Percentiles rank a stretch among this genome's conserved stretches.
These are phyloP conservation scores for Watsonalla binaria DNA, from an alignment of 2,888 invertebrate species.

Conservation along the genomic window DNA sequence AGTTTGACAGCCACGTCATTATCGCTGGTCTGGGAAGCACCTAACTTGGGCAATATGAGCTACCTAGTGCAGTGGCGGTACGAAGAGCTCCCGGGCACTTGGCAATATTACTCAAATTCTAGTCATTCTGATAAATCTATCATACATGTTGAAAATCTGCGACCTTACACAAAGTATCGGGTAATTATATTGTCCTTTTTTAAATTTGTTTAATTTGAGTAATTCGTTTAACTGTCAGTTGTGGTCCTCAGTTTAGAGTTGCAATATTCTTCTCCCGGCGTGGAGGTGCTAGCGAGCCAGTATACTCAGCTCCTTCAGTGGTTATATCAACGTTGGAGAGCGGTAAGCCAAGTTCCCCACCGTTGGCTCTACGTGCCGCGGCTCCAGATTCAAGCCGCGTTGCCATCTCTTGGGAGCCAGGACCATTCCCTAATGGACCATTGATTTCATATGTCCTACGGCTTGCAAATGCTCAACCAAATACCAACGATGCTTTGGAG, in stretches of 20 bases:
- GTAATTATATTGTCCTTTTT: conserved; percentile 69
- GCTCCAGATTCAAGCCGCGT: conserved; percentile 90
- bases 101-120: conserved; percentile 90
- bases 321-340: conserved; percentile 86
- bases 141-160: conserved; percentile 86
- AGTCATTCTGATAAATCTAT: conserved; percentile 82
- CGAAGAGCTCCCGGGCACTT: conserved; percentile 83
- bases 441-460: conserved; percentile 90
- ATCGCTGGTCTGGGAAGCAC: conserved; percentile 88
- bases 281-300: conserved; percentile 82
- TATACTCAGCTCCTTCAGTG: conserved; percentile 86
- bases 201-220: neutral
- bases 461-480: conserved; percentile 78
- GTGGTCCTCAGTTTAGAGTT: conserved; percentile 87
- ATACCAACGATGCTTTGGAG: conserved; percentile 81
- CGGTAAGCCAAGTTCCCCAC: conserved; percentile 87
- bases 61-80: conserved; percentile 88
- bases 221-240: conserved; percentile 3
- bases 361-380: conserved; percentile 85
- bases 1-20: conserved; percentile 87
- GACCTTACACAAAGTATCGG: conserved; percentile 93
- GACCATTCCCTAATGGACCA: conserved; percentile 92
- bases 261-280: conserved; percentile 87
- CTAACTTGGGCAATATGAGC: conserved; percentile 73
- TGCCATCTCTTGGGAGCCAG: conserved; percentile 93